Base-by-base conservation (phyloP, 1,140 invertebrate genomes). In the Drosophila arawakana region DNA sequence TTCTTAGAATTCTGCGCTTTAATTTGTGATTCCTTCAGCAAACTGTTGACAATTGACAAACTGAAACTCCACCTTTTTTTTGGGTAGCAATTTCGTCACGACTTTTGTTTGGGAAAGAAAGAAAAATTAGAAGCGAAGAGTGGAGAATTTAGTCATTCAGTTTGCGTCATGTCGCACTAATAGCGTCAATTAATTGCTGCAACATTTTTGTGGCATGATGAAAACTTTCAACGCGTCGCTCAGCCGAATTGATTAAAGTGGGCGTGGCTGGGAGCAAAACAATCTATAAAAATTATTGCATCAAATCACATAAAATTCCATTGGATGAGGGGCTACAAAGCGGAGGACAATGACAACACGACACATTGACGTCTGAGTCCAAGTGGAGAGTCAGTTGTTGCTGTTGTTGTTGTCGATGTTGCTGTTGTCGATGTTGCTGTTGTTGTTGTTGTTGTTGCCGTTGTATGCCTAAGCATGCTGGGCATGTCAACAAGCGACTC, bases 401-500 rank as follows among this genome's bases (percentile, higher is more conserved):
- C 21, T 69, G 70, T 67, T 41, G 11, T 7, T 9, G 70, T 59
- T 65, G 63, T 35, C 47, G 37, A 44, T 81, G 83, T 71, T 63
- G 75, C 37, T 67, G 54, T 3, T 41, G 50, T 60, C 71, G 82
- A 68, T 54, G 75, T 58, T 81, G 82, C 15, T 59, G 41, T 41
- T 70, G 50, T 41, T 65, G 72, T 57, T 59, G 41, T 41, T 70
- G 50, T 41, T 65, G 72, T 57, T 59, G 65, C 11, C 52, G 54
- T 73, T 81, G 83, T 78, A 74, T 76, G 81, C 72, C 72, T 77
- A 83, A 82, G 78, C 83, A 90, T 82, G 86, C 83, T 90, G 86
- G 79, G 86, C 90, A 90, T 90, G 90, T 91, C 81, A 86, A 91
- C 90, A 91, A 88, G 77, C 58, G 62, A 43, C 62, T 72, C 68